phyloP scores from a whole-genome alignment of 1,140 invertebrate species.

The Zaprionus taronus region DNA sequence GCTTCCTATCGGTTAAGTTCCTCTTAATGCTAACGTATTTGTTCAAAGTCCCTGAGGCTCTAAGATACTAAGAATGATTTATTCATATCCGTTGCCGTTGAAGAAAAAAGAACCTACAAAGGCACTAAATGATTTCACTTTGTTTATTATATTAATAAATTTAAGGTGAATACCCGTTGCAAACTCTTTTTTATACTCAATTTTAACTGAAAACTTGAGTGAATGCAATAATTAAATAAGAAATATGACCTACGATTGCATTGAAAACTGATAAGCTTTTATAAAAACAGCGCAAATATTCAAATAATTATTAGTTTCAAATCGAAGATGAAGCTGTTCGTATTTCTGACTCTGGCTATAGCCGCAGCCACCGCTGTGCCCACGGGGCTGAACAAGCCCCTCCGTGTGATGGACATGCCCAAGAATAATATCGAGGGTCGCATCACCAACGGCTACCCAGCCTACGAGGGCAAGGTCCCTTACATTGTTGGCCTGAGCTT shows the following conservation, averaged over 20 bases:
- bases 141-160: no score
- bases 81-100: no score
- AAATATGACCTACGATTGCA: not conserved
- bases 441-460: conserved; percentile 73
- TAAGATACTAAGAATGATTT: no score
- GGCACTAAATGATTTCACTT: no score
- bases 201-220: no score
- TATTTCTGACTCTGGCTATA: conserved; percentile 69
- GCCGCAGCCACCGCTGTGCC: conserved; percentile 68
- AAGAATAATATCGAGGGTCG: conserved; percentile 59
- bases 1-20: no score
- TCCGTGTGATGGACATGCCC: conserved; percentile 38
- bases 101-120: no score
- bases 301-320: not conserved
- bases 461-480: conserved; percentile 84
- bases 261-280: not conserved
- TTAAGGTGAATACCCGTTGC: no score
- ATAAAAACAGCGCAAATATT: not conserved
- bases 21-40: no score
- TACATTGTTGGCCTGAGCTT: conserved; percentile 85
- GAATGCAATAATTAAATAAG: not conserved
- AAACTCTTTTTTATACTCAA: no score
- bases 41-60: no score
- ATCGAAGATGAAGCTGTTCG: conserved; percentile 68
- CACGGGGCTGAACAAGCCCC: conserved; percentile 55